phyloP scores from a whole-genome alignment of 2,797 vertebrate genomes.

The Gobionotothen gibberifrons region DNA sequence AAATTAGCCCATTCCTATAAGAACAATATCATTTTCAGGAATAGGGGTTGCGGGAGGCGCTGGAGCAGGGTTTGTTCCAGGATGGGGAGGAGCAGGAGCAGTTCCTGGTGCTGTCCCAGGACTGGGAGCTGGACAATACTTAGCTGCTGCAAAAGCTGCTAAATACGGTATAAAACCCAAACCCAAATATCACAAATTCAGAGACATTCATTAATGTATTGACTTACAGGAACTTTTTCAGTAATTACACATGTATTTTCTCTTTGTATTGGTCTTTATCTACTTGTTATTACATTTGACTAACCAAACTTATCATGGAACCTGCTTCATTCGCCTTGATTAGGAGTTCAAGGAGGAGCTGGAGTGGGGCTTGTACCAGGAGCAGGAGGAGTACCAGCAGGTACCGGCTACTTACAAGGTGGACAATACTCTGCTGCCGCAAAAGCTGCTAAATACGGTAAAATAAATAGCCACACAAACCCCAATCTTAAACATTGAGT shows the following conservation, averaged over 20 bases:
- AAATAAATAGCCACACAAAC: not conserved
- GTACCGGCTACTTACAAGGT: constrained; percentile 13
- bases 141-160: constrained; percentile 63
- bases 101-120: constrained; percentile 16
- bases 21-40: not conserved
- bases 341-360: constrained; percentile 35
- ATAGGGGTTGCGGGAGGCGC: constrained; percentile 31
- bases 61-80: constrained; percentile 1
- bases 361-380: constrained; percentile 42
- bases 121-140: constrained; percentile 50
- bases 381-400: constrained; percentile 22
- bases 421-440: constrained; percentile 59
- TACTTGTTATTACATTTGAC: not conserved
- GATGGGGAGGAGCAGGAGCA: constrained; percentile 25
- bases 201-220: not conserved
- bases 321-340: not conserved
- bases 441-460: constrained; percentile 68
- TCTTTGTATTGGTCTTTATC: not conserved
- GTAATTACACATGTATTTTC: not conserved
- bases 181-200: not conserved
- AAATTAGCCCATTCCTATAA: too few relatives aligned
- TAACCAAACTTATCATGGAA: not conserved
- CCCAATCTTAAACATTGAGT: not conserved
- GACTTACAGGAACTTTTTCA: not conserved
- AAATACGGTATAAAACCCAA: constrained; percentile 55